Evolutionary conservation across 2,113 vertebrate species (phyloP).

Genomic region (Oxyruncus cristatus): DNA sequence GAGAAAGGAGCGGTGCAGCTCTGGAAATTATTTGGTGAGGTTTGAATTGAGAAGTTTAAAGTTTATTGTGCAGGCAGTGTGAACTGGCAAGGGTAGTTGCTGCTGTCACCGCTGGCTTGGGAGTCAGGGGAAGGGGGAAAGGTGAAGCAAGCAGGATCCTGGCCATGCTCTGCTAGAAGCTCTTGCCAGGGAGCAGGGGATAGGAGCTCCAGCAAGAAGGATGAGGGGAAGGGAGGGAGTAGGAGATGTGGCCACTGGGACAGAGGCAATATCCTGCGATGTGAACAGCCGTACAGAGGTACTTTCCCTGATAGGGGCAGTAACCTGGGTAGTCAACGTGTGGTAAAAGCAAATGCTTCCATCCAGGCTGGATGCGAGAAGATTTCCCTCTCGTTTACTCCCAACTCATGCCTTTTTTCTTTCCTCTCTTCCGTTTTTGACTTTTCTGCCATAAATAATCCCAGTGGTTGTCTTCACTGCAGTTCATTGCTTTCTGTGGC

Average conservation of each 20-base stretch:
- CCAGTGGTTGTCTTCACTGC: neutral
- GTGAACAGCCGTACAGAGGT: neutral
- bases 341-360: neutral
- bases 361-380: accelerated
- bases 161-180: neutral
- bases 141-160: neutral
- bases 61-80: accelerated
- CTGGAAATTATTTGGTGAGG: constrained; percentile 7
- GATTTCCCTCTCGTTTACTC: neutral
- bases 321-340: accelerated
- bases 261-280: neutral
- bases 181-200: accelerated
- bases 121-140: neutral
- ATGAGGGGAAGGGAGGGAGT: neutral
- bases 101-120: neutral
- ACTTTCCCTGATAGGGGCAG: neutral
- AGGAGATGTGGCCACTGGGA: neutral
- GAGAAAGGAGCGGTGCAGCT: neutral
- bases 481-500: neutral
- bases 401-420: neutral
- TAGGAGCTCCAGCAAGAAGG: neutral
- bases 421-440: neutral
- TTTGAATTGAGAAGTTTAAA: constrained; percentile 32
- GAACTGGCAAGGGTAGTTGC: neutral
- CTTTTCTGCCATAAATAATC: neutral